phyloP scores from a whole-genome alignment of 2,797 vertebrate genomes.

The Anolis apletophallus region DNA sequence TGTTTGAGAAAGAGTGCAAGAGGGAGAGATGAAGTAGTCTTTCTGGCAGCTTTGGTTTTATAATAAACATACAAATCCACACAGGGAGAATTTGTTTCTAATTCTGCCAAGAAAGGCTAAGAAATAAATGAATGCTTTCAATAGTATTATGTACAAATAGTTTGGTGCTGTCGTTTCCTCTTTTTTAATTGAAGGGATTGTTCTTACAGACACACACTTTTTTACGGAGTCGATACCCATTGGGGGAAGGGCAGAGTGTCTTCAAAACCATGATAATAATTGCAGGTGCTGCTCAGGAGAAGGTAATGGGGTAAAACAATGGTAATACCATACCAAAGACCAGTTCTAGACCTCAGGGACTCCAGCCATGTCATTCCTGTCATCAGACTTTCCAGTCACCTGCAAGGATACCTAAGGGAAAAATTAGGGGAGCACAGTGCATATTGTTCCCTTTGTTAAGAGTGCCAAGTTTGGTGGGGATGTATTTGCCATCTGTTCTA shows the following conservation, averaged over 20 bases:
- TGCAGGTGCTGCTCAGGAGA: not conserved
- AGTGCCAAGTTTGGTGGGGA: conserved; percentile 76
- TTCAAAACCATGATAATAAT: not conserved
- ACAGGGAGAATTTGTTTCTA: not conserved
- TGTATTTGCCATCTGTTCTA: conserved; percentile 82
- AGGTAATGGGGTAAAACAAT: conserved; percentile 61
- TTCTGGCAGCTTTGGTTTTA: not conserved
- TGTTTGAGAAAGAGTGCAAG: not conserved
- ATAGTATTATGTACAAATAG: not conserved
- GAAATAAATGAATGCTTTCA: fast-evolving
- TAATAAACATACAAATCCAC: not conserved
- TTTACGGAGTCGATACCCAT: not conserved
- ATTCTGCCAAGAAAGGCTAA: not conserved
- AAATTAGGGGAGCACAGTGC: conserved; percentile 76
- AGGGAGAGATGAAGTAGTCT: not conserved
- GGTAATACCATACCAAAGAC: conserved; percentile 58
- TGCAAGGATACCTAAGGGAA: conserved; percentile 79
- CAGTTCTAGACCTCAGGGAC: conserved; percentile 59
- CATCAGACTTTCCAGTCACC: conserved; percentile 82
- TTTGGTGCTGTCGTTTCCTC: too few species aligned
- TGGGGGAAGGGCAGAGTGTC: not conserved
- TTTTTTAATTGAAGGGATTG: not conserved
- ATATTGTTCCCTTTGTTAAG: conserved; percentile 79
- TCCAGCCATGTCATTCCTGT: conserved; percentile 74
- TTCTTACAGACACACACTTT: not conserved